Base-by-base conservation (phyloP, 2,888 invertebrate species). In the Tiphia femorata region DNA sequence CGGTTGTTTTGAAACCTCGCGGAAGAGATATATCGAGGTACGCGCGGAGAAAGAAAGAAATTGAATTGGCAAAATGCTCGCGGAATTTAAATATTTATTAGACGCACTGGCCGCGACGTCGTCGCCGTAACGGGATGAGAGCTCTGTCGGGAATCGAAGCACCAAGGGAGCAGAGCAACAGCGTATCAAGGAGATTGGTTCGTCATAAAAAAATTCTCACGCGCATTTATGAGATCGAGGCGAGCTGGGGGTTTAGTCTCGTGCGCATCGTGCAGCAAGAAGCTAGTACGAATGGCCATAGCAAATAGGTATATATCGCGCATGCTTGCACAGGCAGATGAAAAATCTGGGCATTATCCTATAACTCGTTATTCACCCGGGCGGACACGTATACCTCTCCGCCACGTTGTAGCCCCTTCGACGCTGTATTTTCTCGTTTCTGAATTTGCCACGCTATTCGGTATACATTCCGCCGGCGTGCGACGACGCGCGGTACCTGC, bases 51-150 rank as follows among this genome's bases (percentile, higher is more conserved):
- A 12, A 19, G 30, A 25, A 35, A 35, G 43, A 33, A 27, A 51
- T 44, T 52, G 52, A 50, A 50, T 67, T 54, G 61, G 65, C 52
- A 58, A 66, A 71, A 62, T 37, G 41, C 41, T 23, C 30, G 50
- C 62, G 69, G 64, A 63, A 71, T 67, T 67, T 49, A 60, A 69
- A 42, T 49, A 33, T 52, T 57, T 56, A 49, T 54, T 55, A 54
- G 49, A n/a, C 17, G 41, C 3, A 8, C 12, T 29, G 16, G 21
- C 17, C 8, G 33, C 23, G 21, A 25, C 10, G 20, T 16, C 14
- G n/a, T 3, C 14, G 14, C 19, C 19, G 38, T 23, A n/a, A n/a
- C n/a, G n/a, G n/a, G n/a, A n/a, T n/a, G n/a, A n/a, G n/a, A n/a
- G n/a, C n/a, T n/a, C n/a, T n/a, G n/a, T n/a, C n/a, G n/a, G n/a